Evolutionary conservation across 1,140 invertebrate species (phyloP).

Genomic region (Scaptomyza pallida): DNA sequence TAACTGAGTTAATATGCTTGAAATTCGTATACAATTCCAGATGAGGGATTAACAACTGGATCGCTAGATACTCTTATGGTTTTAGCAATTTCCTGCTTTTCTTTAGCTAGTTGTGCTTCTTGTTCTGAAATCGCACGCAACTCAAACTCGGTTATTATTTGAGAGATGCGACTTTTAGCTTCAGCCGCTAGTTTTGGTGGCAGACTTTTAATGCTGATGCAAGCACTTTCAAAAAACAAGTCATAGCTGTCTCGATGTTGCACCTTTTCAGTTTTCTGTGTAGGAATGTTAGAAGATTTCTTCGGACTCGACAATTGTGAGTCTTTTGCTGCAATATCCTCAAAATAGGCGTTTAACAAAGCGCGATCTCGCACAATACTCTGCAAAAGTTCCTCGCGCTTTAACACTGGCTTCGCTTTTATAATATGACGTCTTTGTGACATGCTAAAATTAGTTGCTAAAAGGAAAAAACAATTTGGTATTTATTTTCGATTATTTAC

Average conservation of each 20-base stretch:
- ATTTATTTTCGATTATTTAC: not conserved
- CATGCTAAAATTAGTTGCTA: conserved; percentile 13
- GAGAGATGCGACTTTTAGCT: conserved; percentile 70
- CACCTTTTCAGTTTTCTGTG: not conserved
- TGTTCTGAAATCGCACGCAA: conserved; percentile 68
- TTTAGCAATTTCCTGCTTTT: conserved; percentile 6
- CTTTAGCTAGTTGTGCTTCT: conserved; percentile 39
- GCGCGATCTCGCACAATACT: conserved; percentile 40
- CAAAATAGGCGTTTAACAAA: conserved; percentile 37
- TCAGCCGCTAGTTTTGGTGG: conserved; percentile 72
- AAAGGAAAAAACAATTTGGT: not conserved
- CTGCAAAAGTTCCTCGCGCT: conserved; percentile 40
- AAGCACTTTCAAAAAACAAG: conserved; percentile 73
- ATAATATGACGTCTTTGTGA: not conserved
- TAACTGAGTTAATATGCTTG: conserved; percentile 46
- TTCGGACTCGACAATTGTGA: not conserved
- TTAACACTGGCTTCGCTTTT: conserved; percentile 20
- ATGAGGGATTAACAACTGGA: conserved; percentile 7
- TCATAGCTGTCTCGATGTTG: conserved; percentile 65
- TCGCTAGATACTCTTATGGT: conserved; percentile 6
- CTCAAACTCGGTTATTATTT: conserved; percentile 74
- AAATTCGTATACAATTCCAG: conserved; percentile 55
- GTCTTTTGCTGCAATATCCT: conserved; percentile 6
- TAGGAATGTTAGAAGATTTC: not conserved
- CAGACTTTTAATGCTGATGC: conserved; percentile 64